phyloP scores from a whole-genome alignment of 30 jellyfish, hydroid and myxozoan genomes.

The Chrysaora quinquecirrha region DNA sequence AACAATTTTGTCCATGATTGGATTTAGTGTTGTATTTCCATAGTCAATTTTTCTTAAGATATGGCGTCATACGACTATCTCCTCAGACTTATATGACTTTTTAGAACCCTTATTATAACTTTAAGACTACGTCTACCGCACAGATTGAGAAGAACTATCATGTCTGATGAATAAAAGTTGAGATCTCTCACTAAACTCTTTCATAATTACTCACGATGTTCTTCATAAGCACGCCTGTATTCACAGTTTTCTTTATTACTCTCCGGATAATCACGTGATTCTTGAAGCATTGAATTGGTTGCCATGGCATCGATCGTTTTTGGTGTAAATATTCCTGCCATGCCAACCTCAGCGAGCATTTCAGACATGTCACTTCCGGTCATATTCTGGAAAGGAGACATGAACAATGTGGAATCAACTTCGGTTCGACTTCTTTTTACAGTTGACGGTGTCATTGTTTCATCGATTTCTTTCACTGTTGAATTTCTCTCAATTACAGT shows the following conservation, averaged over 20 bases:
- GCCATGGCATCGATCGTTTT: constrained; percentile 13
- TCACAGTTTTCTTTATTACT: not conserved
- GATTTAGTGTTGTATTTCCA: too few relatives aligned
- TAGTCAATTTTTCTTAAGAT: too few relatives aligned
- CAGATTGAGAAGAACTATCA: too few relatives aligned
- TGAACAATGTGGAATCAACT: constrained; percentile 56
- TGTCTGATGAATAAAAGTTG: too few relatives aligned
- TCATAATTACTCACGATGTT: not conserved
- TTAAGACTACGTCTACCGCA: too few relatives aligned
- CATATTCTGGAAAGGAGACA: constrained; percentile 79
- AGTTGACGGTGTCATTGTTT: constrained; percentile 16
- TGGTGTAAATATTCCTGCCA: constrained; percentile 58
- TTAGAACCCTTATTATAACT: too few relatives aligned
- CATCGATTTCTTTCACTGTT: constrained; percentile 13
- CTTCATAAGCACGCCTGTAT: not conserved
- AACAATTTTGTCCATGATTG: too few relatives aligned
- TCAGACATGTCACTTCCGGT: constrained; percentile 67
- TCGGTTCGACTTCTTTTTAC: constrained; percentile 29
- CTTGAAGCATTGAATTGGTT: not conserved
- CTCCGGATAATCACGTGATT: not conserved
- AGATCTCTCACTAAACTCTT: too few relatives aligned
- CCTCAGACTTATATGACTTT: too few relatives aligned
- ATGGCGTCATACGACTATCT: too few relatives aligned
- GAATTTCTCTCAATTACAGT: constrained; percentile 45
- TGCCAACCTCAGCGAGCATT: constrained; percentile 81